Percentiles rank a stretch among this genome's conserved stretches.
These are phyloP conservation scores for Scaeva pyrastri DNA, from an alignment of 2,888 invertebrate species.

Conservation along the genomic window DNA sequence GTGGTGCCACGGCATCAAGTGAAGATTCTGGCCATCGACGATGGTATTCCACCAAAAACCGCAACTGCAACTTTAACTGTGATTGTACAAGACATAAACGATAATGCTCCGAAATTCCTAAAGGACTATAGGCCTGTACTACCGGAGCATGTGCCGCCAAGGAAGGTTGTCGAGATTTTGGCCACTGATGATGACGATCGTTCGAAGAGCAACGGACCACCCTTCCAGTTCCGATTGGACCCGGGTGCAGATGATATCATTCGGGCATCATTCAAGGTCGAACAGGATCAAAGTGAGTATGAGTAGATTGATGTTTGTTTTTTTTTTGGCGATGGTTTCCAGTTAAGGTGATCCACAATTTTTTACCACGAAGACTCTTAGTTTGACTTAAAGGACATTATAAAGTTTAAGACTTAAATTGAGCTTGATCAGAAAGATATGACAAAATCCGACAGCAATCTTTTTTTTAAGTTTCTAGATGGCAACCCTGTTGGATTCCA, in stretches of 20 bases:
- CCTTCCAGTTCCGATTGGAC: slow-evolving; percentile 97
- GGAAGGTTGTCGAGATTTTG: slow-evolving; percentile 95
- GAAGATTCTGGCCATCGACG: slow-evolving; percentile 97
- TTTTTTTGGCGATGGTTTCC: background rate
- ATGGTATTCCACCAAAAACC: slow-evolving; percentile 96
- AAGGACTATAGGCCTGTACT: slow-evolving; percentile 96
- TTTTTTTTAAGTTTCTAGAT: no score
- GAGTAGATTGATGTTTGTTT: background rate
- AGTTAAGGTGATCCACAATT: background rate
- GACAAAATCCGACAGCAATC: no score
- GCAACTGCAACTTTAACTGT: slow-evolving; percentile 97
- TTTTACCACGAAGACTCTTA: no score
- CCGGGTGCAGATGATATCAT: slow-evolving; percentile 97
- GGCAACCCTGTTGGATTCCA: no score
- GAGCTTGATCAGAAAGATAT: no score
- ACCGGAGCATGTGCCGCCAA: slow-evolving; percentile 95
- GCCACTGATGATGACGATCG: slow-evolving; percentile 97
- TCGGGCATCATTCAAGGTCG: slow-evolving; percentile 96
- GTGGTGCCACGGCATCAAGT: slow-evolving; percentile 98
- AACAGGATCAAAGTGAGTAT: slow-evolving; percentile 95
- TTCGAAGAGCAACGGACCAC: slow-evolving; percentile 97
- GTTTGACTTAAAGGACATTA: no score
- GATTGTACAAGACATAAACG: slow-evolving; percentile 97
- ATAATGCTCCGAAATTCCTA: slow-evolving; percentile 96
- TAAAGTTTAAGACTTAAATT: no score